Conservation (phyloP, 2,113 vertebrate genomes). For the Chrysemys picta region DNA sequence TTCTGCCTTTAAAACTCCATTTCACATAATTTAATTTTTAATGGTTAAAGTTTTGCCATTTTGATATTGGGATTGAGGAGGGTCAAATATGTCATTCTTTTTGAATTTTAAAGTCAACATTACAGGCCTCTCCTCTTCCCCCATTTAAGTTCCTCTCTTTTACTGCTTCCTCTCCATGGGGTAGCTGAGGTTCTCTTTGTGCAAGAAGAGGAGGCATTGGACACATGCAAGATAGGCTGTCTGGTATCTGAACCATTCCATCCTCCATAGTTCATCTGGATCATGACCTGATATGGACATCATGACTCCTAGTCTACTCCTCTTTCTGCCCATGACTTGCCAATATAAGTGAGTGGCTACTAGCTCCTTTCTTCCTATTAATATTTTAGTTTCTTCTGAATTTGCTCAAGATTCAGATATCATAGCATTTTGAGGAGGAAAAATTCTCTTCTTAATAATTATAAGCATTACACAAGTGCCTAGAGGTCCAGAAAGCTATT, state of each 20-base stretch:
- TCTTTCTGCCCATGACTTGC: not conserved
- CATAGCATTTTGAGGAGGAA: rapidly evolving
- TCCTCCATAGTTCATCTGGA: not conserved
- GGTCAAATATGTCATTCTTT: not conserved
- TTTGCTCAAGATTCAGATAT: not conserved
- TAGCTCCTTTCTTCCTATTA: not conserved
- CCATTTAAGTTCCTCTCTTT: not conserved
- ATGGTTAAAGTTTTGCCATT: not conserved
- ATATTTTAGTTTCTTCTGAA: not conserved
- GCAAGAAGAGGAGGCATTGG: not conserved
- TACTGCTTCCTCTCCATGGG: not conserved
- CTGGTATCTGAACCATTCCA: too few relatives aligned
- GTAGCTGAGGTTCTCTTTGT: rapidly evolving
- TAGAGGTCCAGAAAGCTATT: rapidly evolving
- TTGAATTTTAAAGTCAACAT: not conserved
- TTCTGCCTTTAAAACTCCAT: not conserved
- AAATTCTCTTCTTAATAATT: not conserved
- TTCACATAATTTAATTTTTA: not conserved
- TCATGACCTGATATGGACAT: rapidly evolving
- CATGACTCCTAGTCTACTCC: not conserved
- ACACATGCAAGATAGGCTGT: not conserved
- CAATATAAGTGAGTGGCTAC: not conserved
- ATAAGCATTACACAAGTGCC: not conserved
- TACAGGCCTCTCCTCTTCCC: rapidly evolving
- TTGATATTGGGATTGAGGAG: not conserved